Evolutionary conservation across 2,888 invertebrate species (phyloP).

Genomic region (Nezara viridula): DNA sequence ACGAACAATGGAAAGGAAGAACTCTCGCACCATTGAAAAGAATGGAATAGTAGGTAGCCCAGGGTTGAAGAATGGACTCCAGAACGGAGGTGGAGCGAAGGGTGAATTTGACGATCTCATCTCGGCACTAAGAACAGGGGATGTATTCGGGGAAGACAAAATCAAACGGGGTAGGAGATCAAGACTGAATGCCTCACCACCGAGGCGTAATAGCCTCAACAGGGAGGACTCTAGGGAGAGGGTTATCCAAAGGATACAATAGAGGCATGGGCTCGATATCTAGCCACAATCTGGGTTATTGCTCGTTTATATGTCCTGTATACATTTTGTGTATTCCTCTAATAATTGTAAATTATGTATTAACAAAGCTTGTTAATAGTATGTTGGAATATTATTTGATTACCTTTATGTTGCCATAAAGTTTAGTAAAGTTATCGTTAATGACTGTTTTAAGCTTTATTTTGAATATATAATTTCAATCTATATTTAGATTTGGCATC

Average conservation of each 20-base stretch:
- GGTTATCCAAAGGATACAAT: constrained; percentile 64
- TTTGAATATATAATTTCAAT: constrained; percentile 40
- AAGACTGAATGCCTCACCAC: constrained; percentile 75
- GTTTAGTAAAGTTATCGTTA: constrained; percentile 51
- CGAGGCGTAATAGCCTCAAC: constrained; percentile 75
- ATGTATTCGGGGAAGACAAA: constrained; percentile 96
- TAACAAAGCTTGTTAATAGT: constrained; percentile 49
- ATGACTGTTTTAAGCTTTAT: constrained; percentile 12
- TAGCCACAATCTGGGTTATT: not conserved
- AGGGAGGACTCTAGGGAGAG: constrained; percentile 79
- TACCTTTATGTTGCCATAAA: constrained; percentile 49
- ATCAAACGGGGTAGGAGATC: constrained; percentile 84
- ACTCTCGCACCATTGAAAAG: constrained; percentile 77
- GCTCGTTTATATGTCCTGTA: constrained; percentile 1
- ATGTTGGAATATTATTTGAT: constrained; percentile 51
- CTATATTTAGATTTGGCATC: constrained; percentile 41
- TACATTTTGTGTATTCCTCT: constrained; percentile 38
- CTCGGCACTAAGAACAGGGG: constrained; percentile 93
- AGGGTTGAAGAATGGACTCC: constrained; percentile 53
- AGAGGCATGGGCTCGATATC: not conserved
- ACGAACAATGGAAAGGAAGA: constrained; percentile 88
- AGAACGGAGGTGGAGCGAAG: constrained; percentile 64
- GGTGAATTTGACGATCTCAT: constrained; percentile 96
- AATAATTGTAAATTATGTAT: constrained; percentile 44
- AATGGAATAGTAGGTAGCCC: constrained; percentile 62